Evolutionary conservation across 2,888 invertebrate species (phyloP).

Genomic region (Frankliniella intonsa): DNA sequence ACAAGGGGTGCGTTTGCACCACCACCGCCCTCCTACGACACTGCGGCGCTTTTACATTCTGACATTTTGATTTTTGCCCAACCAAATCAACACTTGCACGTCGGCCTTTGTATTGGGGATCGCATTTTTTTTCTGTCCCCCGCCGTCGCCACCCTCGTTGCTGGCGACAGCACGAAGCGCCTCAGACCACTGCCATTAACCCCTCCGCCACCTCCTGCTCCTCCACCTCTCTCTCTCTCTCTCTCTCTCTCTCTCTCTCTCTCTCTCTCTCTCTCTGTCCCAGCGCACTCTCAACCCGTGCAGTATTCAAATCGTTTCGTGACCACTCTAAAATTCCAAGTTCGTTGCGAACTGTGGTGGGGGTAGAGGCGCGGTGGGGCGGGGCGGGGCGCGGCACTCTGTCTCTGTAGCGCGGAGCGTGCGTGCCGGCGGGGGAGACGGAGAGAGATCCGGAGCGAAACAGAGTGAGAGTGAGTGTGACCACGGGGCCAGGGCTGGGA

Average conservation of each 20-base stretch:
- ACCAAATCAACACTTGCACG: too few relatives aligned
- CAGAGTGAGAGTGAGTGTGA: neutral
- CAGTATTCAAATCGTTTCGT: slow-evolving; percentile 25
- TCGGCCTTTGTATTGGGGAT: too few relatives aligned
- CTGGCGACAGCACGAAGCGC: too few relatives aligned
- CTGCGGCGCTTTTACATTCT: too few relatives aligned
- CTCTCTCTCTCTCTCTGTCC: neutral
- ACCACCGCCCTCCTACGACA: too few relatives aligned
- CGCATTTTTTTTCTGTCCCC: too few relatives aligned
- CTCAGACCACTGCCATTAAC: too few relatives aligned
- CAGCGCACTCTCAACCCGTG: slow-evolving; percentile 9
- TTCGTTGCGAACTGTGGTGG: slow-evolving; percentile 11
- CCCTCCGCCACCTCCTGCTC: neutral
- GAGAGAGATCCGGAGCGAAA: neutral
- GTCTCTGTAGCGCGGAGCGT: too few relatives aligned
- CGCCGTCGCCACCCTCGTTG: too few relatives aligned
- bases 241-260: neutral
- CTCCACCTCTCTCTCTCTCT: neutral
- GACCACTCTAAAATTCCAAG: slow-evolving; percentile 20
- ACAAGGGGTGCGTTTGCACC: too few relatives aligned
- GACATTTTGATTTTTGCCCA: too few relatives aligned
- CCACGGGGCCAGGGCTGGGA: neutral
- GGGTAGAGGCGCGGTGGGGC: neutral
- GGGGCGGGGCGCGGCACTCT: neutral
- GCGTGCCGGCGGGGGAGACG: neutral